Percentiles rank a stretch among this genome's conserved stretches.
Conservation (phyloP, 2,888 invertebrate genomes). For the Troides aeacus region DNA sequence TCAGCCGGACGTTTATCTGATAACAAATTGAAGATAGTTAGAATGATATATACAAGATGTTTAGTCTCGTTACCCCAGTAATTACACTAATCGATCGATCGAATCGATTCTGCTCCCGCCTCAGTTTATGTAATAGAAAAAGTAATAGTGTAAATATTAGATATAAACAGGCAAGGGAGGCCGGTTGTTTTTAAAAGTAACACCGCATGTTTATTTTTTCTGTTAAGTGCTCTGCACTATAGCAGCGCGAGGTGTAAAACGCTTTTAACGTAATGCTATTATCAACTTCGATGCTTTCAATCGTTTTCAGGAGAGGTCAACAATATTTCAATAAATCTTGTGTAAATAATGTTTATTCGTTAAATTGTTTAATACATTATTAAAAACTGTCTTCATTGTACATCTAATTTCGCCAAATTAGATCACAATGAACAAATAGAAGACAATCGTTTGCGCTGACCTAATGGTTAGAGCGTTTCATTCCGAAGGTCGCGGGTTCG, state of each 20-base stretch:
- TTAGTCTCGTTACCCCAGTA: no score
- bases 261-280: slow-evolving; percentile 24
- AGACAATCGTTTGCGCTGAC: no score
- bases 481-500: no score
- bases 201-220: slow-evolving; percentile 11
- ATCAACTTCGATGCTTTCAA: slow-evolving; percentile 16
- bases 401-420: no score
- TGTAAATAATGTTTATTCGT: not conserved
- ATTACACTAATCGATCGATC: no score
- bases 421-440: no score
- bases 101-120: not conserved
- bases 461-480: no score
- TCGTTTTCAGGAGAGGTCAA: slow-evolving; percentile 1
- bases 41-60: no score
- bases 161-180: not conserved
- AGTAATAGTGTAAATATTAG: slow-evolving; percentile 6
- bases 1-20: no score
- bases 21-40: no score
- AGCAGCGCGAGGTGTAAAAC: slow-evolving; percentile 12
- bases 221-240: slow-evolving; percentile 13
- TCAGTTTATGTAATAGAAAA: not conserved
- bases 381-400: no score
- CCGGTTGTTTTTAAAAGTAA: slow-evolving; percentile 6
- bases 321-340: not conserved
- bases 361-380: no score